Base-by-base conservation (phyloP, 2,113 vertebrate genomes). In the Alectura lathami region DNA sequence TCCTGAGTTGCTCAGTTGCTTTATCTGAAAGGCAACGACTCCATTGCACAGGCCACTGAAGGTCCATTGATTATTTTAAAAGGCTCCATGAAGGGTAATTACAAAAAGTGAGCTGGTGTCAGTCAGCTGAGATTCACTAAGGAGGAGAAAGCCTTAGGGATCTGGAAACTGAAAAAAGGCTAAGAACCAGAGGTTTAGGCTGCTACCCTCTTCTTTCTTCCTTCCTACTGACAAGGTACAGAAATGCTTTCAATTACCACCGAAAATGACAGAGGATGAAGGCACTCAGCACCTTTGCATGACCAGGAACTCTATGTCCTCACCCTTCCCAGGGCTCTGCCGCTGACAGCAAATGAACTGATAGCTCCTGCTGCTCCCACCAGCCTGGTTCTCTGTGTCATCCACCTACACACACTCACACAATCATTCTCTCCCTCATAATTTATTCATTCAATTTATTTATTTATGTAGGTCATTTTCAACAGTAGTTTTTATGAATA, bases 391-490 rank as follows among this genome's bases (percentile, higher is more conserved):
- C 92, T 68, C 83, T 90, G 62, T 96, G 88, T 95, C 86, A 90
- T 92, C 93, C 94, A 95, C 96, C 94, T 82, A 94, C 94, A 94
- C 86, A 67, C 48, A 64, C 80, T 86, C 88, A 79, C 82, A 94
- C 69, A 45, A 78, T 84, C 86, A 76, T 86, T 95, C 88, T 88
- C 81, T 94, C 59, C 54, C 77, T 95, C 92, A 94, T 97, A 21
- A 92, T 84, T 96, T 96, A 96, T 95, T 97, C 30, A 97, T 92
- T 88, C 86, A 53, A 73, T 93, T 97, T 91, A 97, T 90, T 97
- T 97, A 97, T 97, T 97, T 94, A 96, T 96, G 86, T 96, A 96
- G 95, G 94, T 96, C 77, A 96, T 82, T 94, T 96, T 82, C 80
- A 66, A 77, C 82, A 90, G 86, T 86, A 86, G 86, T 88, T 93